Evolutionary conservation across 92 coral and sea anemone species (phyloP).

Genomic region (Heteractis magnifica): DNA sequence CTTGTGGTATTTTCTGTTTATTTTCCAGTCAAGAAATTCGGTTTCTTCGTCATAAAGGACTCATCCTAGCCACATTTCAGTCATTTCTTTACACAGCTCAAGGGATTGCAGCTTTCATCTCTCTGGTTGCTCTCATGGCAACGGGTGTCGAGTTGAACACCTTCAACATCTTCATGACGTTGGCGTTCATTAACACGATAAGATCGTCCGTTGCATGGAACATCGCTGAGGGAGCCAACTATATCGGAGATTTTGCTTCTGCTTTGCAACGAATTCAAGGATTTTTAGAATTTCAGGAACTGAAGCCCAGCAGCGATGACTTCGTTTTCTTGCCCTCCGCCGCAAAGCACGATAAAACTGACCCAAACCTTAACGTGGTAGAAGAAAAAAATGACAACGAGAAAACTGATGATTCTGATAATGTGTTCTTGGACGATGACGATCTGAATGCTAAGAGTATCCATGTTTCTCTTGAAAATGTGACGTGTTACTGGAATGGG

Average conservation of each 20-base stretch:
- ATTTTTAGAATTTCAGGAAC: constrained; percentile 41
- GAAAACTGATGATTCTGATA: constrained; percentile 5
- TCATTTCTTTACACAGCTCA: constrained; percentile 42
- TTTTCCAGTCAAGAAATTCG: constrained; percentile 43
- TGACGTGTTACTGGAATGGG: constrained; percentile 44
- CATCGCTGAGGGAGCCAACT: constrained; percentile 39
- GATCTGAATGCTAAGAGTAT: neutral
- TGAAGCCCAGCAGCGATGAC: neutral
- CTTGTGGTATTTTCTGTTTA: neutral
- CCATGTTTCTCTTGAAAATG: constrained; percentile 26
- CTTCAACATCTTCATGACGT: constrained; percentile 55
- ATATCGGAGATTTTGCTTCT: constrained; percentile 48
- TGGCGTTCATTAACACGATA: constrained; percentile 43
- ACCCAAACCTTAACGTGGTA: neutral
- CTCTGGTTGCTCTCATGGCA: constrained; percentile 34
- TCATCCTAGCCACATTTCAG: constrained; percentile 51
- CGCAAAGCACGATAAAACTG: neutral
- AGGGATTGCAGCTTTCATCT: constrained; percentile 42
- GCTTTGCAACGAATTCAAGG: constrained; percentile 50
- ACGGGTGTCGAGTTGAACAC: constrained; percentile 45
- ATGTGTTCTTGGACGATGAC: neutral
- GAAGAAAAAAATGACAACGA: neutral
- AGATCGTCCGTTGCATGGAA: constrained; percentile 48
- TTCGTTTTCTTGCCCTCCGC: neutral
- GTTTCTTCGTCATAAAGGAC: constrained; percentile 38